phyloP scores from a whole-genome alignment of 2,113 vertebrate genomes.

The Oreochromis spilurus region DNA sequence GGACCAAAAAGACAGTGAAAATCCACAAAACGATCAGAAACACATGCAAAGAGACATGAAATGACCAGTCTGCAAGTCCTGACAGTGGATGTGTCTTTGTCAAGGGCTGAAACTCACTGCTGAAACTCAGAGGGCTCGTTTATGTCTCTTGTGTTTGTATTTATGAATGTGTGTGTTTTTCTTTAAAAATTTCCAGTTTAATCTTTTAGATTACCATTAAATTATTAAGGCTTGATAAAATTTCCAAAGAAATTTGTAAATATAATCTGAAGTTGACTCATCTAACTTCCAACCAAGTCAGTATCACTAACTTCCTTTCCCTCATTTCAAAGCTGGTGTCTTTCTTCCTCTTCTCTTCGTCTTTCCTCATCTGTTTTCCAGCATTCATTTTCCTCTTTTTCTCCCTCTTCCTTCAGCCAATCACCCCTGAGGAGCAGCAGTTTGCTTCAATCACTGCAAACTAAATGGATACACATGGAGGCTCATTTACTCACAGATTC shows the following conservation, averaged over 20 bases:
- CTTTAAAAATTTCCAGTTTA: neutral
- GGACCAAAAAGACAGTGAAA: neutral
- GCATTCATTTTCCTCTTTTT: neutral
- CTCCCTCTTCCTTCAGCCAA: neutral
- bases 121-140: neutral
- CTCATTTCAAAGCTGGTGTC: neutral
- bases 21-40: neutral
- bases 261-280: neutral
- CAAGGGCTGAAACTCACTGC: neutral
- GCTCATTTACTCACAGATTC: conserved; percentile 49
- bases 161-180: neutral
- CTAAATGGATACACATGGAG: conserved; percentile 61
- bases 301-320: neutral
- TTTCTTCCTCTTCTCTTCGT: neutral
- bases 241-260: neutral
- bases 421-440: neutral
- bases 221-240: neutral
- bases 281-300: neutral
- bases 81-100: accelerated
- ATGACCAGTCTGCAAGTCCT: neutral
- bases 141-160: neutral
- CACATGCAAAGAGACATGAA: accelerated
- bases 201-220: neutral
- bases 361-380: neutral
- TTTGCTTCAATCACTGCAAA: conserved; percentile 24